A percentile compares a stretch with the other conserved stretches of the same genome.
These are phyloP conservation scores for Ormyrus rosae DNA, from an alignment of 2,888 invertebrate species.

Conservation along the genomic window DNA sequence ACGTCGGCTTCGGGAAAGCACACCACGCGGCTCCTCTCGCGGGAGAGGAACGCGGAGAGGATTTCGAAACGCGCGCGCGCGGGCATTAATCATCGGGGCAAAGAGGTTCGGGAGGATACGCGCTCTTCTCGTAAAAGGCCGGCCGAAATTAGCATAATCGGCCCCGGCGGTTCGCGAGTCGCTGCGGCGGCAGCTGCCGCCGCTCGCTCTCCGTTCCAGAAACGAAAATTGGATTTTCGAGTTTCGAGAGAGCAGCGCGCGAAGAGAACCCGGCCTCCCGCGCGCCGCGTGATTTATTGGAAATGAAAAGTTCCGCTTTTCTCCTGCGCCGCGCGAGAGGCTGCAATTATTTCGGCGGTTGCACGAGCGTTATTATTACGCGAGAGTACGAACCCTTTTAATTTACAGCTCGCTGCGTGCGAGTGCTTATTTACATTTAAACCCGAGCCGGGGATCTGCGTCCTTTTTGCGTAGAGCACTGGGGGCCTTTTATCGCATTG, in stretches of 20 bases:
- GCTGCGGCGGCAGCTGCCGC: not conserved
- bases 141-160: constrained; percentile 66
- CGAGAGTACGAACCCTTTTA: too few relatives aligned
- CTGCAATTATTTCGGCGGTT: too few relatives aligned
- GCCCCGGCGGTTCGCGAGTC: constrained; percentile 49
- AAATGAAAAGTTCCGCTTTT: constrained; percentile 24
- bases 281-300: constrained; percentile 24
- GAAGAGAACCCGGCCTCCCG: not conserved
- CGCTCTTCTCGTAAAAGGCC: constrained; percentile 17
- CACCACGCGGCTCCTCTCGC: too few relatives aligned
- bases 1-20: too few relatives aligned
- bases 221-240: constrained; percentile 47
- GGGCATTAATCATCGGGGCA: constrained; percentile 37
- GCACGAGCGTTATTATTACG: too few relatives aligned
- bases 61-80: constrained; percentile 43
- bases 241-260: not conserved
- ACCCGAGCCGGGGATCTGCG: too few relatives aligned
- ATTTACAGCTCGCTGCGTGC: too few relatives aligned
- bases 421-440: too few relatives aligned
- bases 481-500: too few relatives aligned
- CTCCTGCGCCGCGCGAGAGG: too few relatives aligned
- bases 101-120: constrained; percentile 26
- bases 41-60: constrained; percentile 47
- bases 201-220: not conserved
- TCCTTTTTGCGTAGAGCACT: too few relatives aligned